Evolutionary conservation across 1,140 invertebrate species (phyloP).

Genomic region (Caenorhabditis remanei): DNA sequence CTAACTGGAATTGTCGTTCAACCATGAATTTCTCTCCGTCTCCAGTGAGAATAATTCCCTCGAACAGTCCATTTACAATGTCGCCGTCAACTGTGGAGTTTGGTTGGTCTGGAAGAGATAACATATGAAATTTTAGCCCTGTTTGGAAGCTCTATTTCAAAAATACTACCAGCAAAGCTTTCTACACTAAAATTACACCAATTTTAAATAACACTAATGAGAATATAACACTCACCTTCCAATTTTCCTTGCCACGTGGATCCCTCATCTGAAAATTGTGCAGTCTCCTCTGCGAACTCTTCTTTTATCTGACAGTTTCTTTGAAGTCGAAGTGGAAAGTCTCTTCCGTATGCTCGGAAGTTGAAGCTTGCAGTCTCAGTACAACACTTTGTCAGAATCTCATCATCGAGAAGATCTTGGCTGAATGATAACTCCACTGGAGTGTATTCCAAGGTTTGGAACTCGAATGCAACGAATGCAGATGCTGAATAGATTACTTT

Average conservation of each 20-base stretch:
- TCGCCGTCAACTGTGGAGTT: constrained; percentile 21
- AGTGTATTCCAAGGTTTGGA: not conserved
- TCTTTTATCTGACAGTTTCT: constrained; percentile 39
- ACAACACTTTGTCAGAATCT: constrained; percentile 33
- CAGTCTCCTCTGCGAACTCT: constrained; percentile 15
- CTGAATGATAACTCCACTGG: constrained; percentile 34
- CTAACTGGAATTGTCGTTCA: not conserved
- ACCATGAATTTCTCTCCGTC: constrained; percentile 50
- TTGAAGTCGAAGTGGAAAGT: constrained; percentile 19
- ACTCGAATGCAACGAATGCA: constrained; percentile 1
- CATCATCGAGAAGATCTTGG: constrained; percentile 7
- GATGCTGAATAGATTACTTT: not conserved
- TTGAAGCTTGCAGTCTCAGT: constrained; percentile 27
- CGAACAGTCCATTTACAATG: constrained; percentile 4
- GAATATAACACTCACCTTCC: constrained; percentile 12
- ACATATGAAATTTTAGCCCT: not conserved
- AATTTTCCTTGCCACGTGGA: constrained; percentile 34
- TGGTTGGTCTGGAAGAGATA: constrained; percentile 18
- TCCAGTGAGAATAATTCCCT: constrained; percentile 45
- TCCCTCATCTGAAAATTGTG: constrained; percentile 22
- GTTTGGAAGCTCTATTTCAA: not conserved
- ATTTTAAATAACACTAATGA: not conserved
- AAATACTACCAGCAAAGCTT: not conserved
- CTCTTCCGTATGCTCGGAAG: constrained; percentile 19
- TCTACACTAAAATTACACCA: too few relatives aligned